Percentiles rank a stretch among this genome's conserved stretches.
Evolutionary conservation across 2,888 invertebrate species (phyloP).

Genomic region (Macrophya alboannulata): DNA sequence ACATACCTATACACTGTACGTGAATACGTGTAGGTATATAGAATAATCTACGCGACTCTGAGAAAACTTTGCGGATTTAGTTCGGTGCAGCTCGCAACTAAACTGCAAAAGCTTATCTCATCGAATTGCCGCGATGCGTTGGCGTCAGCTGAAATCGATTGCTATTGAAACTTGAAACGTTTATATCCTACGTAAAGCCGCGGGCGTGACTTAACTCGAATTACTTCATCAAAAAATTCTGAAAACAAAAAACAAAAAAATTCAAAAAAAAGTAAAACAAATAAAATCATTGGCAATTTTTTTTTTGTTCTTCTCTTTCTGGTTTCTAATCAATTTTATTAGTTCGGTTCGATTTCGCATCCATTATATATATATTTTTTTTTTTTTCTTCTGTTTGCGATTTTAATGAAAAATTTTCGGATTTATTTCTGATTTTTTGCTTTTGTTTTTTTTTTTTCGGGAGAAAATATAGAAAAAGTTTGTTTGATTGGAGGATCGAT

Average conservation of each 20-base stretch:
- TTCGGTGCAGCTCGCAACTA: background rate
- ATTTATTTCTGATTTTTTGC: slow-evolving; percentile 10
- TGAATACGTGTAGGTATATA: background rate
- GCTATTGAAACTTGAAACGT: background rate
- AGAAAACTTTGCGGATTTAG: background rate
- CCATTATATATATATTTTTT: too few species aligned
- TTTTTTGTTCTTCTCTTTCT: background rate
- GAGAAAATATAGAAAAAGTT: background rate
- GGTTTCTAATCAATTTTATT: too few species aligned
- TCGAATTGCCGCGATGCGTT: background rate
- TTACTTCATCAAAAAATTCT: background rate
- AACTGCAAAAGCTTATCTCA: background rate
- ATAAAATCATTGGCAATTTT: background rate
- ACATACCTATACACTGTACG: background rate
- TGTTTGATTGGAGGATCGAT: background rate
- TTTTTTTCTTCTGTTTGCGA: background rate
- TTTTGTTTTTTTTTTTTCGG: slow-evolving; percentile 52
- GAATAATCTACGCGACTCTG: background rate
- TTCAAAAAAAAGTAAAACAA: background rate
- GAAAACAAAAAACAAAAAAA: background rate
- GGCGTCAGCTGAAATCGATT: background rate
- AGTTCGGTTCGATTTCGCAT: too few species aligned
- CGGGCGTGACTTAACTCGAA: background rate
- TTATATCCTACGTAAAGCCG: background rate
- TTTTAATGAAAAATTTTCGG: background rate